Evolutionary conservation across 2,888 invertebrate genomes (phyloP).

Genomic region (Torymus tubicola): DNA sequence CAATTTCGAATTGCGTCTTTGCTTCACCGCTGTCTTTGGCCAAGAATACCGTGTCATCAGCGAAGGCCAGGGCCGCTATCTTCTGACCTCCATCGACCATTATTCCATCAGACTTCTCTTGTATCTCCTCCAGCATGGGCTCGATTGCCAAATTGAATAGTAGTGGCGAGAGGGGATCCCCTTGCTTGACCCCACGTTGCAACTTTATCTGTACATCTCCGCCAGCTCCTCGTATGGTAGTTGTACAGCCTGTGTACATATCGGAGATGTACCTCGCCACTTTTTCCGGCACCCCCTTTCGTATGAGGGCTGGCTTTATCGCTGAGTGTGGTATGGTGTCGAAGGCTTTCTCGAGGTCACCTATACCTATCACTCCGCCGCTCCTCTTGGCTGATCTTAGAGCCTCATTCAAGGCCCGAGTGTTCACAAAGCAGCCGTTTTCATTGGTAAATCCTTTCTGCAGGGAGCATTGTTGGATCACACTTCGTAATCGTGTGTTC

Average conservation of each 20-base stretch:
- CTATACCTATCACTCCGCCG: too few relatives aligned
- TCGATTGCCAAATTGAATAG: background rate
- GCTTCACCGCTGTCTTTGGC: background rate
- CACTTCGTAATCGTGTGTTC: constrained; percentile 58
- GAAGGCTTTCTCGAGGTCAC: too few relatives aligned
- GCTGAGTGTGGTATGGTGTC: too few relatives aligned
- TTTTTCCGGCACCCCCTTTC: too few relatives aligned
- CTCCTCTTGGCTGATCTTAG: too few relatives aligned
- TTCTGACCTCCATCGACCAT: fast-evolving
- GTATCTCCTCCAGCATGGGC: background rate
- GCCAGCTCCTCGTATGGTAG: too few relatives aligned
- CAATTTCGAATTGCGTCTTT: background rate
- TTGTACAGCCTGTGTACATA: too few relatives aligned
- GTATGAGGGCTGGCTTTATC: too few relatives aligned
- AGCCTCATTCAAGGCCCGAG: background rate
- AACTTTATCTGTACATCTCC: background rate
- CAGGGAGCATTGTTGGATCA: too few relatives aligned
- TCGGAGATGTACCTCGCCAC: too few relatives aligned
- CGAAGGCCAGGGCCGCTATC: background rate
- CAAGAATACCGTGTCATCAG: background rate
- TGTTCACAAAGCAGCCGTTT: constrained; percentile 49
- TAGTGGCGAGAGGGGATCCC: background rate
- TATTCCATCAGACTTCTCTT: too few relatives aligned
- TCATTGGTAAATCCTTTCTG: constrained; percentile 69
- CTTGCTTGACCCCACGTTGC: background rate